Conservation (phyloP, 92 coral and sea anemone species). For the Micromussa lordhowensis region DNA sequence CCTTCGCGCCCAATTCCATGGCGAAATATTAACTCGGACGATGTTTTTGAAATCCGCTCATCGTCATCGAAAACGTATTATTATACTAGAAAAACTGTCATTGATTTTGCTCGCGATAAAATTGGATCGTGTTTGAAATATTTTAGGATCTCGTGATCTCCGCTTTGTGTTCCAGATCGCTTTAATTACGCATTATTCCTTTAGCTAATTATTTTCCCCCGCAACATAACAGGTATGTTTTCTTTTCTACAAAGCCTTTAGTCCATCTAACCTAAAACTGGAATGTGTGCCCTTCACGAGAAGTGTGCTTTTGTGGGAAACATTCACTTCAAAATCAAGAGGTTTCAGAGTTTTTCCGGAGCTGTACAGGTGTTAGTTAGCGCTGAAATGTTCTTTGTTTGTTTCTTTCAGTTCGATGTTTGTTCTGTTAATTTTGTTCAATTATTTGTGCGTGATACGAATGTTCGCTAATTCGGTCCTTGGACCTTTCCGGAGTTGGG, state of each 20-base stretch:
- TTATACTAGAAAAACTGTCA: constrained; percentile 4
- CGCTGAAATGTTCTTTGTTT: constrained; percentile 22
- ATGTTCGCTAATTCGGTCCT: not conserved
- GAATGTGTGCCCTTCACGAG: not conserved
- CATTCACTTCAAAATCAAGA: not conserved
- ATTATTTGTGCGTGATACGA: constrained; percentile 26
- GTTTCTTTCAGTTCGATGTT: not conserved
- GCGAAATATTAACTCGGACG: constrained; percentile 2
- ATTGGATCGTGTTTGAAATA: constrained; percentile 24
- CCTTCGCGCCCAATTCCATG: not conserved
- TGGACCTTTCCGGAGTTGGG: constrained; percentile 27
- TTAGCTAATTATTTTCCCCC: constrained; percentile 3
- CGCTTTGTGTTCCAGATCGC: not conserved
- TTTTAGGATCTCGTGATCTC: constrained; percentile 3
- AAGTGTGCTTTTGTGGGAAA: not conserved
- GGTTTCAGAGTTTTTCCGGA: not conserved
- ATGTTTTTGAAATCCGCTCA: not conserved
- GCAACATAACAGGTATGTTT: not conserved
- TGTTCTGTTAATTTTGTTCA: constrained; percentile 4
- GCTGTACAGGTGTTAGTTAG: not conserved
- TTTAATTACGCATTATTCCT: not conserved
- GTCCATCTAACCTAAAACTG: not conserved
- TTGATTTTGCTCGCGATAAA: constrained; percentile 27
- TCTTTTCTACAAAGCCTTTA: constrained; percentile 5
- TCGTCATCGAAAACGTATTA: constrained; percentile 24